These are phyloP conservation scores for Brachionus manjavacas DNA, from an alignment of 1,140 invertebrate genomes.

Conservation along the genomic window DNA sequence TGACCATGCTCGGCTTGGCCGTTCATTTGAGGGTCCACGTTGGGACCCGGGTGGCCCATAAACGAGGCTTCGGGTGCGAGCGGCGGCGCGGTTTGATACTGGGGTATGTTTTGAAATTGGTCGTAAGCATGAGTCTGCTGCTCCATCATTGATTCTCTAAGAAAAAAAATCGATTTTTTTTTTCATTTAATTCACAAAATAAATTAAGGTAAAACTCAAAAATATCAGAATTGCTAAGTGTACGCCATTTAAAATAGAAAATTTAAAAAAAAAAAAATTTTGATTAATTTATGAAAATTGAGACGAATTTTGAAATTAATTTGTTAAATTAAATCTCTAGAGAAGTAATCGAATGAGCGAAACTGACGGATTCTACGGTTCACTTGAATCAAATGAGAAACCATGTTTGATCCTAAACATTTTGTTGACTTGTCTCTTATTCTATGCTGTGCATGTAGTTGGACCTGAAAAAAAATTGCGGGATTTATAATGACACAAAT, in stretches of 20 bases:
- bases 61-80: neutral
- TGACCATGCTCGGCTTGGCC: neutral
- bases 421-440: neutral
- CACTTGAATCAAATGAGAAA: neutral
- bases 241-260: constrained; percentile 14
- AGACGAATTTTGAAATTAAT: constrained; percentile 1
- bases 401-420: neutral
- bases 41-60: too few relatives aligned
- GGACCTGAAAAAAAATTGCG: neutral
- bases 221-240: neutral
- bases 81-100: neutral
- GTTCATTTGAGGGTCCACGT: neutral
- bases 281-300: constrained; percentile 31
- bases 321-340: neutral
- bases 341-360: neutral
- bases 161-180: constrained; percentile 15
- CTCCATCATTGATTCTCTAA: neutral
- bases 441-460: neutral
- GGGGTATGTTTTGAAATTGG: constrained; percentile 6
- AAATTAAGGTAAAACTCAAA: constrained; percentile 8
- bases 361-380: neutral
- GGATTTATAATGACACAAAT: neutral
- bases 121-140: neutral
- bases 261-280: neutral
- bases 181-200: neutral